Evolutionary conservation across 2,113 vertebrate species (phyloP).

Genomic region (Chlorodrepanis virens): DNA sequence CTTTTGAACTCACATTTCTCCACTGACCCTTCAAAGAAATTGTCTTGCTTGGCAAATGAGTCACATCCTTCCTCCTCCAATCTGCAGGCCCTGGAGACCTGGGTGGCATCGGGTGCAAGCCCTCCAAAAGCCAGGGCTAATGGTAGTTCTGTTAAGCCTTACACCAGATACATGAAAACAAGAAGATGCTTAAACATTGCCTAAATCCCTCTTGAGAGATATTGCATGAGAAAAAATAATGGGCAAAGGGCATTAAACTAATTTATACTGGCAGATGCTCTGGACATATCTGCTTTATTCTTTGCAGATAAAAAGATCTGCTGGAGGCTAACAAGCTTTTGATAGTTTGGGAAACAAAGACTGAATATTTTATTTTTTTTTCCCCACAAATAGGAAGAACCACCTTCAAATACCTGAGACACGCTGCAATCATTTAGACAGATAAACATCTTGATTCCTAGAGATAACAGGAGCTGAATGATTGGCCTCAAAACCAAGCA

Average conservation of each 20-base stretch:
- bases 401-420: constrained; percentile 38
- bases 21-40: not conserved
- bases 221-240: not conserved
- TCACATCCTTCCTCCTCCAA: not conserved
- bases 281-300: constrained; percentile 14
- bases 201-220: not conserved
- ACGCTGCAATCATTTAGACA: constrained; percentile 17
- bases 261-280: not conserved
- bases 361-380: not conserved
- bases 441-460: constrained; percentile 50
- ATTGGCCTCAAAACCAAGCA: constrained; percentile 26
- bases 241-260: not conserved
- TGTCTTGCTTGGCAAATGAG: not conserved
- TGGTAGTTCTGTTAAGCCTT: not conserved
- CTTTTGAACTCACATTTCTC: not conserved
- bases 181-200: not conserved
- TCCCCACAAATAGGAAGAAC: not conserved
- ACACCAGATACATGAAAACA: not conserved
- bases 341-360: constrained; percentile 26
- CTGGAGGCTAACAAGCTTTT: not conserved
- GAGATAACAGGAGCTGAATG: constrained; percentile 23
- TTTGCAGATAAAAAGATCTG: constrained; percentile 17
- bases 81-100: not conserved
- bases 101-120: not conserved
- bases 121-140: not conserved